A percentile compares a stretch with the other conserved stretches of the same genome.
These are phyloP conservation scores for Drosophila lacertosa DNA, from an alignment of 1,140 invertebrate species.

Conservation along the genomic window DNA sequence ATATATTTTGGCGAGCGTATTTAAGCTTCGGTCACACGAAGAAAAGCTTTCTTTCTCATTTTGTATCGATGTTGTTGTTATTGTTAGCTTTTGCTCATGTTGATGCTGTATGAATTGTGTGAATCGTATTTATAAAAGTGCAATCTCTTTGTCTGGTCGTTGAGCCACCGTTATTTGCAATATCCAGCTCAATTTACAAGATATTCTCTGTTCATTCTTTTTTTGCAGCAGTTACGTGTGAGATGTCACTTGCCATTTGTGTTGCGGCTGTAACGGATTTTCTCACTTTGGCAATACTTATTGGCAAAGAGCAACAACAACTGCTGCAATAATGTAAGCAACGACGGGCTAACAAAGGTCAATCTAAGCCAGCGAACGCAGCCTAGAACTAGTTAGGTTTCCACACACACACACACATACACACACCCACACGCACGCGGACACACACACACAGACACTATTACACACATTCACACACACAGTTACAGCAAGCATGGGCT, in stretches of 20 bases:
- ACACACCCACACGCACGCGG: constrained; percentile 24
- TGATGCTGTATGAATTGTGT: constrained; percentile 42
- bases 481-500: constrained; percentile 62
- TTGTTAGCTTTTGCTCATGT: constrained; percentile 18
- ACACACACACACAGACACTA: constrained; percentile 18
- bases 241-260: constrained; percentile 46
- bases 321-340: constrained; percentile 68
- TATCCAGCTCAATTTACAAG: constrained; percentile 56
- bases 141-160: constrained; percentile 56
- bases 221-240: constrained; percentile 51
- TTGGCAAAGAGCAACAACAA: constrained; percentile 45
- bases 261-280: constrained; percentile 54
- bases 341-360: constrained; percentile 58
- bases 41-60: neutral
- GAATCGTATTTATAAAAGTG: constrained; percentile 49
- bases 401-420: constrained; percentile 49
- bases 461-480: constrained; percentile 15
- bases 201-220: constrained; percentile 39
- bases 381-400: constrained; percentile 76
- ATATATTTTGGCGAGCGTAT: neutral
- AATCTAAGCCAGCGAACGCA: constrained; percentile 60
- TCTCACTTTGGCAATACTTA: constrained; percentile 37
- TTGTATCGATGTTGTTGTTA: neutral
- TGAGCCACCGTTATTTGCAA: constrained; percentile 59
- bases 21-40: neutral